These are phyloP conservation scores for Acinonyx jubatus DNA, from an alignment of 2,113 vertebrate species.

Conservation along the genomic window DNA sequence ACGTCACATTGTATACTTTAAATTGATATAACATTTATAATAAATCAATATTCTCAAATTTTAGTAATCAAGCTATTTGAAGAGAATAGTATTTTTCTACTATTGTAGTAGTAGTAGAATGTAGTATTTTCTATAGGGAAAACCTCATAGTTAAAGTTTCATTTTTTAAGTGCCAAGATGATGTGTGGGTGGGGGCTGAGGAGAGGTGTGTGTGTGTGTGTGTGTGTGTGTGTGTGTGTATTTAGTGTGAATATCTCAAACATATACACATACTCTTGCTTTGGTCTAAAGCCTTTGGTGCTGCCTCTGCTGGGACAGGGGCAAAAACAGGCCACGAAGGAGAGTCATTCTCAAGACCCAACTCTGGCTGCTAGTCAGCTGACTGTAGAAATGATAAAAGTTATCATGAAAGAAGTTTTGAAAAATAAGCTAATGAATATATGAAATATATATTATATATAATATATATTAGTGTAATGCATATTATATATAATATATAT, in stretches of 20 bases:
- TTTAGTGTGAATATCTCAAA: neutral
- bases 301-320: neutral
- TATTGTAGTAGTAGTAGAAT: neutral
- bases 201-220: neutral
- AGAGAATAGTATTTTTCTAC: neutral
- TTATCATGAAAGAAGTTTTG: neutral
- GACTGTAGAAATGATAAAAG: neutral
- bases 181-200: neutral
- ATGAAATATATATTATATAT: neutral
- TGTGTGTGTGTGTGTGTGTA: neutral
- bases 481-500: neutral
- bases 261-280: neutral
- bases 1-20: neutral
- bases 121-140: neutral
- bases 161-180: neutral
- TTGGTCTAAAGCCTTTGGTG: neutral
- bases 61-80: neutral
- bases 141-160: neutral
- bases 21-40: neutral
- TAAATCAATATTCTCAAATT: neutral
- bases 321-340: neutral
- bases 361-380: neutral
- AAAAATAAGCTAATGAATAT: neutral
- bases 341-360: neutral
- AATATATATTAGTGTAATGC: neutral